These are phyloP conservation scores for Perca fluviatilis DNA, from an alignment of 2,113 vertebrate species.

Conservation along the genomic window DNA sequence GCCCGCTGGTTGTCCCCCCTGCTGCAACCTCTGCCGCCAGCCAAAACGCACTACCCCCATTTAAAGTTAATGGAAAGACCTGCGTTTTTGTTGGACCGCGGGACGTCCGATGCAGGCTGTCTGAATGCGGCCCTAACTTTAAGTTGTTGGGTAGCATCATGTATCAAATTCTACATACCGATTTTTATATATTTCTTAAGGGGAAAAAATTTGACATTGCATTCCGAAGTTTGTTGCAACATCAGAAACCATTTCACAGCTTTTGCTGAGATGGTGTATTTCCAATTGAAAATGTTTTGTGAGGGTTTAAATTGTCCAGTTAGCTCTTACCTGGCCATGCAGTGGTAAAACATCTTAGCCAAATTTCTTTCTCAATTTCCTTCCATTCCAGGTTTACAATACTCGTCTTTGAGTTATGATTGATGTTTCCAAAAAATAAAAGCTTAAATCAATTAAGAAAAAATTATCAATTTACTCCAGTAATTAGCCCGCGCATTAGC, in stretches of 20 bases:
- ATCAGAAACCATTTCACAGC: neutral
- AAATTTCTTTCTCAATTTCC: constrained; percentile 2
- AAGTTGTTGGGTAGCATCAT: no score
- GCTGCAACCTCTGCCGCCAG: no score
- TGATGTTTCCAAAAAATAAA: no score
- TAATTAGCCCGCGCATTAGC: constrained; percentile 74
- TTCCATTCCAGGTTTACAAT: constrained; percentile 18
- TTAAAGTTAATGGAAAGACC: no score
- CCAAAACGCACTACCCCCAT: no score
- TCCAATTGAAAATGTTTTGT: neutral
- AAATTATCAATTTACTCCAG: constrained; percentile 75
- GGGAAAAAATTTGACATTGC: neutral
- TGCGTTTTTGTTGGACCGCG: no score
- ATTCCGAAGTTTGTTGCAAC: neutral
- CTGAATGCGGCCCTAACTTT: no score
- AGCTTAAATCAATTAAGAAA: constrained; percentile 78
- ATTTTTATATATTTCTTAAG: no score
- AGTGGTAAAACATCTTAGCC: neutral
- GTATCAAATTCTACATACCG: no score
- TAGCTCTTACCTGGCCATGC: neutral
- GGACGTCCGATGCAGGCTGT: no score
- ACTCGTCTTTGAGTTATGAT: constrained; percentile 49
- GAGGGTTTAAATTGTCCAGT: neutral
- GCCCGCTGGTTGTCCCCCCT: no score
- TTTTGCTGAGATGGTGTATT: neutral